Evolutionary conservation across 2,797 vertebrate genomes (phyloP), one percentile per base, ranked within the genome.

Genomic region (Acrossocheilus fasciatus): DNA sequence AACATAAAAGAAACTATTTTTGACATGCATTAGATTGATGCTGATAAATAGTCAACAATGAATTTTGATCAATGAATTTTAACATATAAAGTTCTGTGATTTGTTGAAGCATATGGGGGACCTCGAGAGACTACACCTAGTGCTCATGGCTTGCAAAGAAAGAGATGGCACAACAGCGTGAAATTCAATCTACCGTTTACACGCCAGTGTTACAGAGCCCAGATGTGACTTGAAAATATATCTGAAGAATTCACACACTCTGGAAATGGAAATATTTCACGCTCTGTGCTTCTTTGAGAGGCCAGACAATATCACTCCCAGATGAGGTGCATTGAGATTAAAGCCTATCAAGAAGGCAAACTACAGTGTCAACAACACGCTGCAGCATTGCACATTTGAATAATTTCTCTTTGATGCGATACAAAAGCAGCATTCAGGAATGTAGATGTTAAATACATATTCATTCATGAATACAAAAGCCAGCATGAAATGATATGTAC

Each of bases 181-280:
- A 85, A 85, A 85, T 85, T 78, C 62, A 79, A 36, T 79, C 39
- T 59, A 79, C 47, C 50, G 12, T 72, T 85, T 70, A 79, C 75
- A 85, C 76, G 12, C 79, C 64, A 78, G n/a, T 79, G 76, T 85
- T 72, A 72, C 26, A 6, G 50, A 85, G 39, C n/a, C 64, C 83
- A 78, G 83, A 78, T 85, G 74, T 43, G 83, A 17, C 75, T 70
- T 57, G 74, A 78, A 78, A 78, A 66, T 26, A n/a, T 57, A 70
- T 77, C 36, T 30, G 64, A 70, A 47, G 64, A 69, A 45, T 85
- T 70, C 83, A 77, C 62, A 69, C 36, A 11, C 83, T 77, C 39
- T 79, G 66, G 26, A 79, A 78, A 85, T 85, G 36, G 47, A 85
- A 79, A 85, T 85, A 70, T 57, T 72, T 79, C 50, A 85, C 12